Evolutionary conservation across 92 coral and sea anemone species (phyloP), one percentile per base, ranked within the genome.

Genomic region (Palythoa grandiflora): DNA sequence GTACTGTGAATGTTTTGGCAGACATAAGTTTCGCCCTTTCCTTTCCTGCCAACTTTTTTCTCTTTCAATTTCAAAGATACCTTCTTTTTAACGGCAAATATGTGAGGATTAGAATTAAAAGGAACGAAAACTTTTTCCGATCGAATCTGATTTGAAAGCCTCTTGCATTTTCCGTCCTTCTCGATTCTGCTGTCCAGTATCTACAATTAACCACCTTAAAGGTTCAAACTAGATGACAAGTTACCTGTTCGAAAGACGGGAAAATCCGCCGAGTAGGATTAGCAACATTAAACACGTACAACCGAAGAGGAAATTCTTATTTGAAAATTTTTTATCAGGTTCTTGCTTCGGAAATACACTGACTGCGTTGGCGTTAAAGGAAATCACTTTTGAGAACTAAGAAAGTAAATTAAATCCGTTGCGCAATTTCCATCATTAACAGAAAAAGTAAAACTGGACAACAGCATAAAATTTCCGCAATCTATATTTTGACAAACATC

Each of bases 241-340:
- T 75, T 81, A 81, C 86, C 86, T 17, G 86, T 44, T n/a, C n/a
- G 44, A 21, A 65, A 65, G 15, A 81, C 74, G 73, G 16, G 75
- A 37, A 36, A 36, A 47, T 38, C 35, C n/a, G 19, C 16, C 38
- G 20, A 66, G 28, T 7, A 39, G 54, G 28, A 51, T 53, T 70
- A 9, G 10, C 71, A 8, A 21, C 35, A n/a, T 65, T 20, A 11
- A 20, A 21, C 71, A n/a, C 20, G 55, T 51, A 51, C 6, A 11
- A 11, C 14, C 17, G 11, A 20, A 36, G 36, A 17, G 17, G 35
- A 21, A 21, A 17, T 28, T 59, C 65, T 59, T 17, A 14, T 17
- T 59, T 2, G 5, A 60, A 6, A 59, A 39, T 38, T 79, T 60
- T 3, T 60, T 3, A 59, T 78, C 84, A 59, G 16, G 20, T 48